A percentile compares a stretch with the other conserved stretches of the same genome.
These are phyloP conservation scores for Phortica magna DNA, from an alignment of 2,888 invertebrate genomes.

Conservation along the genomic window DNA sequence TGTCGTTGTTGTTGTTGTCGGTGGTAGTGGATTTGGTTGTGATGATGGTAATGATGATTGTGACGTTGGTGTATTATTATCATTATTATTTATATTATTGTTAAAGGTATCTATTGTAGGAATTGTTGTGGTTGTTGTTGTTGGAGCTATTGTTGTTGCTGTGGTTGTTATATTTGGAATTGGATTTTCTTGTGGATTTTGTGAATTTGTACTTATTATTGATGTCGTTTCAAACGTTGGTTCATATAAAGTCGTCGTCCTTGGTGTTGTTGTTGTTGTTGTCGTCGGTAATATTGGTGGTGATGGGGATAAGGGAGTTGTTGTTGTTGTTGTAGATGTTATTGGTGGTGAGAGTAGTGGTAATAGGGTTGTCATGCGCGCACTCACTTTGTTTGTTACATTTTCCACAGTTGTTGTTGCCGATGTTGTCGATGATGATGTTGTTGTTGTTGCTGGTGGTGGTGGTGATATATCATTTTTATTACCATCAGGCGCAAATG, in stretches of 20 bases:
- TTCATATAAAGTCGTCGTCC: slow-evolving; percentile 31
- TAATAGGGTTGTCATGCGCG: slow-evolving; percentile 52
- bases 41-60: slow-evolving; percentile 26
- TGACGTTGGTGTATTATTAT: slow-evolving; percentile 24
- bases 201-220: slow-evolving; percentile 38
- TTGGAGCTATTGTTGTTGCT: slow-evolving; percentile 35
- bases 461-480: slow-evolving; percentile 79
- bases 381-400: slow-evolving; percentile 65
- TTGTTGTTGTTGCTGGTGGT: slow-evolving; percentile 42
- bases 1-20: too few species aligned
- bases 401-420: slow-evolving; percentile 34
- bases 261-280: slow-evolving; percentile 38
- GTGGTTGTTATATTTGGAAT: slow-evolving; percentile 35
- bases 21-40: slow-evolving; percentile 28
- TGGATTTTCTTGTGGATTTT: slow-evolving; percentile 12
- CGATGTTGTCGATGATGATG: slow-evolving; percentile 46
- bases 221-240: slow-evolving; percentile 21
- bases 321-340: slow-evolving; percentile 49
- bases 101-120: slow-evolving; percentile 42
- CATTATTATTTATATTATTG: background rate
- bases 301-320: slow-evolving; percentile 40
- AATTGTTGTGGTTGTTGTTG: slow-evolving; percentile 39
- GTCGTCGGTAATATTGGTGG: slow-evolving; percentile 43
- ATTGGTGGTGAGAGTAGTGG: slow-evolving; percentile 24
- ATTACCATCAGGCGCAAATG: slow-evolving; percentile 82